Percentiles rank a stretch among this genome's conserved stretches.
These are phyloP conservation scores for Dufourea novaeangliae DNA, from an alignment of 1,140 invertebrate species.

Conservation along the genomic window DNA sequence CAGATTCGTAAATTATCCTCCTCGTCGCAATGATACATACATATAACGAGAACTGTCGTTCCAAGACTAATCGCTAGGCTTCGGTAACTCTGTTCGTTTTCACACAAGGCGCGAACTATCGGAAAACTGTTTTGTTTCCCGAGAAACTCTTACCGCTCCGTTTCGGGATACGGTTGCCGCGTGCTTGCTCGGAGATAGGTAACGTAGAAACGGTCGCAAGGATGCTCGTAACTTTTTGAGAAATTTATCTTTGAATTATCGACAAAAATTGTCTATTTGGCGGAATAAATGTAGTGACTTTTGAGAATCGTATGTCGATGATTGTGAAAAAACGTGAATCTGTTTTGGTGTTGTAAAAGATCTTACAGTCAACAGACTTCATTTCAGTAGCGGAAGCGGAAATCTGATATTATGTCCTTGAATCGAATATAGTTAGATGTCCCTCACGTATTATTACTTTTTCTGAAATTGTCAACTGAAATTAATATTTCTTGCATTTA, in stretches of 20 bases:
- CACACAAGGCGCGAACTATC: constrained; percentile 53
- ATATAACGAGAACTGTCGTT: background rate
- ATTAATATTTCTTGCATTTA: too few species aligned
- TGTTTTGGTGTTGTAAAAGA: background rate
- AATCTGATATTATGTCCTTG: too few species aligned
- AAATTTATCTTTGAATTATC: constrained; percentile 24
- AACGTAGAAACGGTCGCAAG: constrained; percentile 18
- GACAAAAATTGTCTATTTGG: background rate
- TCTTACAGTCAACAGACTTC: too few species aligned
- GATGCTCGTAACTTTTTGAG: constrained; percentile 39
- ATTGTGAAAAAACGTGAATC: background rate
- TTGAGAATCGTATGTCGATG: background rate
- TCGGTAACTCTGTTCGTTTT: constrained; percentile 53
- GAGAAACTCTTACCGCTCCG: constrained; percentile 34
- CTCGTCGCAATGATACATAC: constrained; percentile 49
- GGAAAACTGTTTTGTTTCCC: constrained; percentile 60
- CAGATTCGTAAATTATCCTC: constrained; percentile 54
- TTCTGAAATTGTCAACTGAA: too few species aligned
- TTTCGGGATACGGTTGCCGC: constrained; percentile 39
- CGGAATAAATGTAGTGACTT: background rate
- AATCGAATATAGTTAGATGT: too few species aligned
- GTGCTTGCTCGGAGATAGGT: constrained; percentile 41
- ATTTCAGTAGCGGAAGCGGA: too few species aligned
- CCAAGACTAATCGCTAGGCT: constrained; percentile 49
- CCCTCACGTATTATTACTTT: too few species aligned